phyloP scores from a whole-genome alignment of 2,113 vertebrate genomes.

The Paralichthys olivaceus region DNA sequence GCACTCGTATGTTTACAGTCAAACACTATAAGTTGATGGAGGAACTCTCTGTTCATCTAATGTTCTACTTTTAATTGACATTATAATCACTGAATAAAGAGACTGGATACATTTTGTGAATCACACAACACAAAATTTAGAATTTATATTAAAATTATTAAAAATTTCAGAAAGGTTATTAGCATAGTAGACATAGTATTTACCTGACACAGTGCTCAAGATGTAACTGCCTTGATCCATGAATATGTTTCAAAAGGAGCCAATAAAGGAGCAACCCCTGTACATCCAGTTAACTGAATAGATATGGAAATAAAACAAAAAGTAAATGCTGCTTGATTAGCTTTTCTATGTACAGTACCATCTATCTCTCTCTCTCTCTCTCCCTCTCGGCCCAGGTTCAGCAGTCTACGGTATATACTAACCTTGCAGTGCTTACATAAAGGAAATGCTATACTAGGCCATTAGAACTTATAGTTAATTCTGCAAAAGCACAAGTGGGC shows the following conservation, averaged over 20 bases:
- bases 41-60: neutral
- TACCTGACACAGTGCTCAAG: constrained; percentile 65
- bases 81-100: neutral
- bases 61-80: neutral
- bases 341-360: neutral
- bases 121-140: neutral
- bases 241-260: constrained; percentile 15
- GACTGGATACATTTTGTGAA: neutral
- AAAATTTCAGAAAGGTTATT: neutral
- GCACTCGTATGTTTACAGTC: neutral
- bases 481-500: constrained; percentile 53
- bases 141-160: neutral
- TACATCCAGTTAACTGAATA: constrained; percentile 20
- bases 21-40: neutral
- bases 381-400: neutral
- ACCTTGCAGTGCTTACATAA: constrained; percentile 63
- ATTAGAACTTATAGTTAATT: constrained; percentile 54
- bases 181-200: constrained; percentile 18
- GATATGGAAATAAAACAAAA: constrained; percentile 31
- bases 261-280: neutral
- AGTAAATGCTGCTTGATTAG: neutral
- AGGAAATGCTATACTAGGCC: constrained; percentile 71
- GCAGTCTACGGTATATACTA: constrained; percentile 43
- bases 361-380: neutral
- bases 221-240: constrained; percentile 59